phyloP scores from a whole-genome alignment of 2,113 vertebrate species.

The Thinocorus orbignyianus region DNA sequence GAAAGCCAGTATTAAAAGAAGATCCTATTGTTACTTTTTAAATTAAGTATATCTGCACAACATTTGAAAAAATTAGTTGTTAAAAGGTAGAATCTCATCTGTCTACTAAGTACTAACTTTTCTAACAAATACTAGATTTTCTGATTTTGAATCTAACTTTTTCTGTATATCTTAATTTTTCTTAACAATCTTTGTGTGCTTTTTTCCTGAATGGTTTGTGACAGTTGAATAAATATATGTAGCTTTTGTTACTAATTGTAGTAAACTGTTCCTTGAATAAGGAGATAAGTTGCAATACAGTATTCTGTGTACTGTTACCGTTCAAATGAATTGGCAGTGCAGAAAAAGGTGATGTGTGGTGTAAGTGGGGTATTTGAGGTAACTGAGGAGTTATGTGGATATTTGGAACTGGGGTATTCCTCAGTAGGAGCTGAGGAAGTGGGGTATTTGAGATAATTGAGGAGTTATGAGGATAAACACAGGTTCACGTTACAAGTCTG shows the following conservation, averaged over 20 bases:
- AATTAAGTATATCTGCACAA: slow-evolving; percentile 50
- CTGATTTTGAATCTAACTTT: slow-evolving; percentile 37
- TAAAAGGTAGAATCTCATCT: slow-evolving; percentile 79
- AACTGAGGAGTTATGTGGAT: not conserved
- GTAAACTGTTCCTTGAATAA: not conserved
- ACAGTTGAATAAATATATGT: slow-evolving; percentile 13
- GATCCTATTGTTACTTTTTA: not conserved
- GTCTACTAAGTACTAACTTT: slow-evolving; percentile 67
- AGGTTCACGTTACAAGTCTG: not conserved
- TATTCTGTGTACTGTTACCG: not conserved
- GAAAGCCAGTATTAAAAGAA: not conserved
- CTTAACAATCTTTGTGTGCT: slow-evolving; percentile 48
- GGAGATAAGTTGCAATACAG: not conserved
- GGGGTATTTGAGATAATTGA: not conserved
- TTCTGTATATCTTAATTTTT: slow-evolving; percentile 8
- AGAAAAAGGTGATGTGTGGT: not conserved
- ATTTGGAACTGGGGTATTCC: not conserved
- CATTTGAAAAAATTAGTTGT: slow-evolving; percentile 42
- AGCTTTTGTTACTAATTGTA: slow-evolving; percentile 39
- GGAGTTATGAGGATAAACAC: not conserved
- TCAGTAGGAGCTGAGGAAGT: no score
- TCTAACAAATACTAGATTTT: slow-evolving; percentile 47
- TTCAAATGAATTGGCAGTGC: not conserved
- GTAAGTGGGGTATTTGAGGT: not conserved
- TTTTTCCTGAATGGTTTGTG: slow-evolving; percentile 64